A percentile compares a stretch with the other conserved stretches of the same genome.
Conservation (phyloP, 2,888 invertebrate species). For the Chesias legatella region DNA sequence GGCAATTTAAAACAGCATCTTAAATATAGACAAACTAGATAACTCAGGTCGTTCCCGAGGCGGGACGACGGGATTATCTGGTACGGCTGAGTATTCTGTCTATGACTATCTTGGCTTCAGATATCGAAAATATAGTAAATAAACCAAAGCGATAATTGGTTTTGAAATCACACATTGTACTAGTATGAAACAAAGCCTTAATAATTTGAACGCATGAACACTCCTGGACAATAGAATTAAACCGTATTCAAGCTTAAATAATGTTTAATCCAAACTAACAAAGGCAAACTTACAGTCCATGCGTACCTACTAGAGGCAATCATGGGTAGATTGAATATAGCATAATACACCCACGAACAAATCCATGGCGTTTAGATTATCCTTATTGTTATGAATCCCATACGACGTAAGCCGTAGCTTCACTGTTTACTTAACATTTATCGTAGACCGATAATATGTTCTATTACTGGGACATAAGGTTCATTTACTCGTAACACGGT, state of each 20-base stretch:
- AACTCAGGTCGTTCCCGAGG: too few relatives aligned
- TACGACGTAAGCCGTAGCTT: conserved; percentile 19
- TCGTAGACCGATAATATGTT: conserved; percentile 24
- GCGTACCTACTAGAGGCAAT: background rate
- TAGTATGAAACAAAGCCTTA: background rate
- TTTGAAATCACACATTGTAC: background rate
- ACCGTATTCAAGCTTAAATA: conserved; percentile 6
- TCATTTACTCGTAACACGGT: conserved; percentile 23
- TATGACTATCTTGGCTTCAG: too few relatives aligned
- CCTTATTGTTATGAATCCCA: conserved; percentile 53
- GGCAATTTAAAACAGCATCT: too few relatives aligned
- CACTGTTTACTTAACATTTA: background rate
- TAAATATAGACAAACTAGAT: too few relatives aligned
- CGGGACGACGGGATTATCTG: too few relatives aligned
- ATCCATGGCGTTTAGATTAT: conserved; percentile 55
- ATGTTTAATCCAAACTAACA: conserved; percentile 1
- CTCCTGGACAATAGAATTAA: conserved; percentile 1
- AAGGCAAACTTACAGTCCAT: too few relatives aligned
- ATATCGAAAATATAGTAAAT: too few relatives aligned
- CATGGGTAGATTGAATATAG: conserved; percentile 1
- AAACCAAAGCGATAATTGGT: too few relatives aligned
- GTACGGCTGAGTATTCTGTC: too few relatives aligned
- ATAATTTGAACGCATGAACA: conserved; percentile 3
- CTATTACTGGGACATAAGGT: conserved; percentile 28
- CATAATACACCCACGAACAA: conserved; percentile 39